A percentile compares a stretch with the other conserved stretches of the same genome.
Evolutionary conservation across 2,797 vertebrate species (phyloP).

Genomic region (Carapus acus): DNA sequence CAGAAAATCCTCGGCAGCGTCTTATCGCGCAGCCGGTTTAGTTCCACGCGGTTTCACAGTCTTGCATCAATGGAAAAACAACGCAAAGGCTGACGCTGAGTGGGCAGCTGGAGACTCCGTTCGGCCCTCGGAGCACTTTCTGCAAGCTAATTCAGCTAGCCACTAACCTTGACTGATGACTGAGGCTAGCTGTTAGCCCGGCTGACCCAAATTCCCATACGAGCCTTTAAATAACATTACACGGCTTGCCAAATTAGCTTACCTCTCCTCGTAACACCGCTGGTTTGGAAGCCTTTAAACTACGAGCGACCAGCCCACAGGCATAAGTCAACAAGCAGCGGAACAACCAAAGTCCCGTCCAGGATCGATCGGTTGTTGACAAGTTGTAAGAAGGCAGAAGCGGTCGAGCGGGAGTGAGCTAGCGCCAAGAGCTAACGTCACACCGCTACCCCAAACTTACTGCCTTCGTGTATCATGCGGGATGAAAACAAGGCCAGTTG

Average conservation of each 20-base stretch:
- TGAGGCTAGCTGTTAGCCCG: conserved; percentile 55
- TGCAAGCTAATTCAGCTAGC: conserved; percentile 53
- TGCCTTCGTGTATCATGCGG: conserved; percentile 20
- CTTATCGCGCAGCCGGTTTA: neutral
- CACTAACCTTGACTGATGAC: conserved; percentile 59
- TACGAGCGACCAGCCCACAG: neutral
- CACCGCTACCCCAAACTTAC: conserved; percentile 48
- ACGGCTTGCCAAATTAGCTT: conserved; percentile 40
- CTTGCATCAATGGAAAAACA: neutral
- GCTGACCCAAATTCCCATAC: conserved; percentile 61
- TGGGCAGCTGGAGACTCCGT: neutral
- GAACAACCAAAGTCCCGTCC: conserved; percentile 27
- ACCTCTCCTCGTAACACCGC: conserved; percentile 53
- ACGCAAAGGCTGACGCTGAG: neutral
- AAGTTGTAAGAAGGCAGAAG: conserved; percentile 57
- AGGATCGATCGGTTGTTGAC: conserved; percentile 60
- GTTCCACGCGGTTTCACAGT: neutral
- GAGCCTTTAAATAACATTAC: conserved; percentile 44
- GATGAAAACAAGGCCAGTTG: neutral
- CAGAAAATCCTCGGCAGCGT: conserved; percentile 12
- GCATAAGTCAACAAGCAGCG: conserved; percentile 5
- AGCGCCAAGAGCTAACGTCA: conserved; percentile 56
- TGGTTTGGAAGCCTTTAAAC: conserved; percentile 10
- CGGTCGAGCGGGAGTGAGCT: conserved; percentile 51
- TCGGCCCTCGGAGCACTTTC: conserved; percentile 17